Base-by-base conservation (phyloP, 2,113 vertebrate genomes). In the Peromyscus maniculatus region DNA sequence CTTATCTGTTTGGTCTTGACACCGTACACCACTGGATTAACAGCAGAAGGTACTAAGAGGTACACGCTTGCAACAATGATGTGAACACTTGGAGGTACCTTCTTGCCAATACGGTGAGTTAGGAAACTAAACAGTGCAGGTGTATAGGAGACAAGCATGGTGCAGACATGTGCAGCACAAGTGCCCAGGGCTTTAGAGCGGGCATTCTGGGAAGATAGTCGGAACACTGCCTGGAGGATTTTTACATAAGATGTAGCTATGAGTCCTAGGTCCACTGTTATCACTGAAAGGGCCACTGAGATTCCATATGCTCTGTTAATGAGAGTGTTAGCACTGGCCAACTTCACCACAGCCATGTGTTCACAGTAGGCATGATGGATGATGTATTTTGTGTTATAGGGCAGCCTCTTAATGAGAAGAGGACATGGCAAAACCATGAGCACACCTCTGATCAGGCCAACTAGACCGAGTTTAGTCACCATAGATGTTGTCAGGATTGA, bases 271-370 rank as follows among this genome's bases (percentile, higher is more conserved):
- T 97, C 97, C 83, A 97, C 9, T 46, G 66, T 5, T 55, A 89
- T 95, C 9, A 97, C 97, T 46, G 95, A 96, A 43, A 98, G 94
- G 24, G 95, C 96, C 49, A 96, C 95, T 16, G 69, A 97, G 8
- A 98, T 97, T 3, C 98, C 98, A 39, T 98, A 98, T 21, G 9
- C 55, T 89, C 95, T 92, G 67, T 98, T 98, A 22, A 98, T n/a
- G 9, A n/a, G 28, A 6, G 96, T 98, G 13, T 97, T 96, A 22
- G 95, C 92, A 77, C 93, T 97, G 16, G 97, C 98, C 77, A 98
- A 36, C 39, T 97, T 97, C 67, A 98, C 98, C 55, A 98, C 91
- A 36, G 97, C 96, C 97, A 98, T 98, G 79, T 98, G 97, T 15
- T 97, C 95, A 93, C 97, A 98, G 24, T 98, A 98, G 6, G 95